phyloP scores from a whole-genome alignment of 2,888 invertebrate species.

The Pardosa pseudoannulata region DNA sequence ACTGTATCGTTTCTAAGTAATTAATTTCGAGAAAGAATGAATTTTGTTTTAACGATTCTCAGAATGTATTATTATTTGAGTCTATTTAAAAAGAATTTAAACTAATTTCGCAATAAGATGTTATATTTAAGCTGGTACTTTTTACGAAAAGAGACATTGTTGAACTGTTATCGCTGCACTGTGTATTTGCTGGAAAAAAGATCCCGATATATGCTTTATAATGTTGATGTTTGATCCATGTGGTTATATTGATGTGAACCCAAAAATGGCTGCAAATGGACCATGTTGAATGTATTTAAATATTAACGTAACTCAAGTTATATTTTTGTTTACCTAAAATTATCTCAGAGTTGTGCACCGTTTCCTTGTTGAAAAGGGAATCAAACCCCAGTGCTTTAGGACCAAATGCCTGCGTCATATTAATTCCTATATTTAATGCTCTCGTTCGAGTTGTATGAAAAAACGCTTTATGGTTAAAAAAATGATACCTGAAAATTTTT shows the following conservation, averaged over 20 bases:
- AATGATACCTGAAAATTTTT: no score
- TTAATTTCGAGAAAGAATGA: no score
- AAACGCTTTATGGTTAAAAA: no score
- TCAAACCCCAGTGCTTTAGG: not conserved
- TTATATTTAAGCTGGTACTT: no score
- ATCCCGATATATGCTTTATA: constrained; percentile 15
- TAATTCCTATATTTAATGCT: no score
- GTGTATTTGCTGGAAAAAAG: not conserved
- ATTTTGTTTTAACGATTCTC: no score
- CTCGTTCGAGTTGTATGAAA: no score
- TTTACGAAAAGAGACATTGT: not conserved
- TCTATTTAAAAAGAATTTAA: no score
- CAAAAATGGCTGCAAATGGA: not conserved
- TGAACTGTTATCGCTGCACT: not conserved
- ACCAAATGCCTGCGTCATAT: not conserved
- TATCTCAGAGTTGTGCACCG: not conserved
- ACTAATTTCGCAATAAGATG: no score
- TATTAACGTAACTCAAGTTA: not conserved
- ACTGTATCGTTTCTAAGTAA: no score
- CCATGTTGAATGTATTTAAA: constrained; percentile 7
- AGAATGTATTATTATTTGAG: no score
- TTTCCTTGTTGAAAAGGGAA: not conserved
- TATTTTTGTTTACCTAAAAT: not conserved
- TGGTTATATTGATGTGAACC: not conserved
- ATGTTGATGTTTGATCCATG: constrained; percentile 21